Base-by-base conservation (phyloP, 2,888 invertebrate genomes). In the Pammene fasciana region DNA sequence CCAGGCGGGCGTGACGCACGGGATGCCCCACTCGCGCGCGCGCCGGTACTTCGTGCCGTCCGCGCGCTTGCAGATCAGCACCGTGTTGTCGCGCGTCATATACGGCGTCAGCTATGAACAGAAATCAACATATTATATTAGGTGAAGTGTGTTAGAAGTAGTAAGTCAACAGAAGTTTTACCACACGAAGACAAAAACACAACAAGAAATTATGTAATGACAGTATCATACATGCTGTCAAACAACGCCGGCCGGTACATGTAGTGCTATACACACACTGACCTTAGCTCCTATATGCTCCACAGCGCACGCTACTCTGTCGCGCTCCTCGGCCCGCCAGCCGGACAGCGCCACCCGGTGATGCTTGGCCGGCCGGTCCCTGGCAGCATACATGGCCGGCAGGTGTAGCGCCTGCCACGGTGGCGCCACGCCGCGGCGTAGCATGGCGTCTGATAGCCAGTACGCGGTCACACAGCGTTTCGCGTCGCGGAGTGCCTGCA, bases 371-470 rank as follows among this genome's bases (percentile, higher is more conserved):
- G 97, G 97, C 4, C 95, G 93, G 73, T 96, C 96, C 45, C 95
- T 93, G 26, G 94, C 93, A 67, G 93, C 93, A 79, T 91, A 94
- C 78, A 96, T 95, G 68, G 94, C 94, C 10, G 99, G 99, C 77
- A 99, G 94, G 88, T 99, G 99, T 56, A 98, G 92, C 11, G 98
- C 97, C 79, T 97, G 96, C 97, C 97, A 99, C 0, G 99, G 99
- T 0, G 99, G 97, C 65, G 96, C 89, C 78, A 99, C 95, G 79
- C 97, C 97, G 77, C 97, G 97, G 60, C 96, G 95, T 26, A 95
- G 85, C 79, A 99, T 95, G 6, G 97, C 96, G 86, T 99, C 99
- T 71, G 97, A 98, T 43, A 99, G 92, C 97, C 97, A 97, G 88
- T 95, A 95, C n/a, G 96, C 95, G 5, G 97, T 97, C 50, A 97